Percentiles rank a stretch among this genome's conserved stretches.
These are phyloP conservation scores for Hestina assimilis DNA, from an alignment of 1,140 invertebrate species.

Conservation along the genomic window DNA sequence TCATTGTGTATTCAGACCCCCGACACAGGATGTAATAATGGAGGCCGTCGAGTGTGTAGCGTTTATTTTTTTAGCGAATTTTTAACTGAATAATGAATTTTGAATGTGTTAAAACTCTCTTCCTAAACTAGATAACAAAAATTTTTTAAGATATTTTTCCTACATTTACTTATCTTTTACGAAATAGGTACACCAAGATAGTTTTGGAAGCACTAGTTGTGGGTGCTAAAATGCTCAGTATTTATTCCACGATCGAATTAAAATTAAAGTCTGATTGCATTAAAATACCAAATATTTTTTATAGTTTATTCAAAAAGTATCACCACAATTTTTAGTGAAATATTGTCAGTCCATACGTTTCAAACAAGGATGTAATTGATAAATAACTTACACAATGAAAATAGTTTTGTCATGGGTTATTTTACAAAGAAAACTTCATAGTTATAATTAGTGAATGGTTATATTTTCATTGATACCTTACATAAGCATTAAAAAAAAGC, in stretches of 20 bases:
- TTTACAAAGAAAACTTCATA: conserved; percentile 10
- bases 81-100: not conserved
- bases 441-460: not conserved
- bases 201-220: no score
- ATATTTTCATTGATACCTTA: not conserved
- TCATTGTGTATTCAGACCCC: no score
- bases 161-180: no score
- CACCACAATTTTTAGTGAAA: conserved; percentile 64
- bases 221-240: no score
- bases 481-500: not conserved
- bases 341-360: conserved; percentile 57
- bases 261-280: not conserved
- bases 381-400: conserved; percentile 27
- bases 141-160: no score
- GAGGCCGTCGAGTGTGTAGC: no score
- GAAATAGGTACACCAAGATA: no score
- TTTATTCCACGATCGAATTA: no score
- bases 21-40: no score
- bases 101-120: no score
- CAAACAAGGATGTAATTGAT: conserved; percentile 33
- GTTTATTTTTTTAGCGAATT: not conserved
- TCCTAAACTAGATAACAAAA: no score
- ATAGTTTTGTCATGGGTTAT: not conserved
- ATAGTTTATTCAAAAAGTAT: conserved; percentile 68
- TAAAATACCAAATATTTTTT: conserved; percentile 39